Percentiles rank a stretch among this genome's conserved stretches.
Evolutionary conservation across 2,888 invertebrate genomes (phyloP).

Genomic region (Ornithoptera alexandrae): DNA sequence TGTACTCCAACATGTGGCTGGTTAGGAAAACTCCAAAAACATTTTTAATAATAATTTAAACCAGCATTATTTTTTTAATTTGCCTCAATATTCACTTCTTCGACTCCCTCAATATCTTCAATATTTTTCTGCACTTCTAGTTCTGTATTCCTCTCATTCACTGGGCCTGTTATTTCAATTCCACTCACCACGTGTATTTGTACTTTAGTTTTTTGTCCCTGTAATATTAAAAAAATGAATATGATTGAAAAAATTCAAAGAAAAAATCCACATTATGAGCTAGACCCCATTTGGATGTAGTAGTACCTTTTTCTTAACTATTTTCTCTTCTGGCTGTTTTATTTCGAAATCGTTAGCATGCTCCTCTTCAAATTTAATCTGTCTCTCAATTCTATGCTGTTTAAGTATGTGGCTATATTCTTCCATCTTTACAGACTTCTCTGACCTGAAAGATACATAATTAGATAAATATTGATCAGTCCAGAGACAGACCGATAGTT

Average conservation of each 20-base stretch:
- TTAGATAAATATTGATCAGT: too few species aligned
- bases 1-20: too few species aligned
- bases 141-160: not conserved
- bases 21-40: too few species aligned
- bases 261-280: too few species aligned
- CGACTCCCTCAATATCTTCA: not conserved
- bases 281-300: too few species aligned
- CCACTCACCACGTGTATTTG: not conserved
- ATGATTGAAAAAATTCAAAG: too few species aligned
- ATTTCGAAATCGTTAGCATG: not conserved
- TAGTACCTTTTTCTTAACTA: too few species aligned
- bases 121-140: not conserved
- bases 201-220: not conserved
- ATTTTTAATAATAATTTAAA: too few species aligned
- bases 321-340: not conserved
- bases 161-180: not conserved
- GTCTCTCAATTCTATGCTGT: conserved; percentile 3
- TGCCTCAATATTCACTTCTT: not conserved
- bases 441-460: not conserved
- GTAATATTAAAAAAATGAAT: not conserved
- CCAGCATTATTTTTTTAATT: too few species aligned
- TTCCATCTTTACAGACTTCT: not conserved
- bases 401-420: not conserved
- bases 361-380: conserved; percentile 4
- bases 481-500: too few species aligned